Conservation (phyloP, 1,140 invertebrate genomes). For the Chlorops oryzae region DNA sequence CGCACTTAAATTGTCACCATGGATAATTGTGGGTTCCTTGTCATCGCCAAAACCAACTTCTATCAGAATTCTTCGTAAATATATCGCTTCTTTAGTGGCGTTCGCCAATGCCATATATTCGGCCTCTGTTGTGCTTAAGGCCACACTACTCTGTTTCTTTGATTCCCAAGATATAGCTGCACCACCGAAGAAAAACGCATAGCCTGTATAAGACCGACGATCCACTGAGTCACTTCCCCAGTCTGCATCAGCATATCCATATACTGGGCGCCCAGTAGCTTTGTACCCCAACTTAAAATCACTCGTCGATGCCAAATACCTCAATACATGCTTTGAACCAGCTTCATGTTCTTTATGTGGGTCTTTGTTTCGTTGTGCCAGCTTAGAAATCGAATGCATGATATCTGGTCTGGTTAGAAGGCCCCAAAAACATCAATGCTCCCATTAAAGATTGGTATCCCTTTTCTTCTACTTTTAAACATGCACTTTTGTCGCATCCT, state of each 20-base stretch:
- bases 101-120: too few species aligned
- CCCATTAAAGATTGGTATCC: slow-evolving; percentile 10
- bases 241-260: slow-evolving; percentile 16
- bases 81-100: slow-evolving; percentile 9
- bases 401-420: slow-evolving; percentile 12
- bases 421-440: slow-evolving; percentile 8
- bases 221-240: slow-evolving; percentile 32
- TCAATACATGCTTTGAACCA: slow-evolving; percentile 8
- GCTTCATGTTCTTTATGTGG: background rate
- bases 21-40: background rate
- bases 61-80: slow-evolving; percentile 34
- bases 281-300: background rate
- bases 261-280: background rate
- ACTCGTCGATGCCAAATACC: slow-evolving; percentile 1
- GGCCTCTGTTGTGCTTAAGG: too few species aligned
- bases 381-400: background rate
- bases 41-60: slow-evolving; percentile 11
- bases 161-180: slow-evolving; percentile 30
- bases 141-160: too few species aligned
- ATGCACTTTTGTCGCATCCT: background rate
- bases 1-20: slow-evolving; percentile 14
- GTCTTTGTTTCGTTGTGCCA: background rate
- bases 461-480: background rate
- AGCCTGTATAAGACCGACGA: slow-evolving; percentile 40
- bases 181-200: slow-evolving; percentile 26